phyloP scores from a whole-genome alignment of 1,140 invertebrate genomes.

The Euura lappo region DNA sequence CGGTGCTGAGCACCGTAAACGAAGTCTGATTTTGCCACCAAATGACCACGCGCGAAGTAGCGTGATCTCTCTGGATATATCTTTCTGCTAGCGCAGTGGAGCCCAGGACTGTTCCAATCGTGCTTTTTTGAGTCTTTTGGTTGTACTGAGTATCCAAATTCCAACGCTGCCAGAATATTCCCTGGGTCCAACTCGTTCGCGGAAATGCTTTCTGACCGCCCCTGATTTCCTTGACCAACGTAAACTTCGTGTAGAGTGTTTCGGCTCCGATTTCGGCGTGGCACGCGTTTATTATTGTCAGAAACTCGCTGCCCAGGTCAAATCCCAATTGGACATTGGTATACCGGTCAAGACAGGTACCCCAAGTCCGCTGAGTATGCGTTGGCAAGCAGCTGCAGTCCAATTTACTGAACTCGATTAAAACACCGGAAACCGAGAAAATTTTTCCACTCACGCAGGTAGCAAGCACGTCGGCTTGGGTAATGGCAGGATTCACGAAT shows the following conservation, averaged over 20 bases:
- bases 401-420: constrained; percentile 26
- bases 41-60: constrained; percentile 56
- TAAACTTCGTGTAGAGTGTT: constrained; percentile 55
- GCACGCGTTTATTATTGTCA: constrained; percentile 54
- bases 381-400: constrained; percentile 16
- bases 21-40: constrained; percentile 58
- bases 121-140: constrained; percentile 34
- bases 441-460: constrained; percentile 28
- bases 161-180: constrained; percentile 38
- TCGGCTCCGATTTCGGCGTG: constrained; percentile 48
- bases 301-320: constrained; percentile 31
- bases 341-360: constrained; percentile 8
- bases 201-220: constrained; percentile 41
- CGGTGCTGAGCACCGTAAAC: constrained; percentile 51
- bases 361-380: not conserved
- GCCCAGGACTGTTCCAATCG: constrained; percentile 40
- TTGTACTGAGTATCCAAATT: constrained; percentile 41
- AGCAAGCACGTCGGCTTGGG: constrained; percentile 20
- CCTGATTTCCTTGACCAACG: constrained; percentile 38
- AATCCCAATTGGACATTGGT: constrained; percentile 39
- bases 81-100: constrained; percentile 32
- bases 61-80: constrained; percentile 42
- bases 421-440: constrained; percentile 27
- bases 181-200: constrained; percentile 32
- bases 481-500: too few relatives aligned